A percentile compares a stretch with the other conserved stretches of the same genome.
Conservation (phyloP, 2,113 vertebrate genomes). For the Chamaea fasciata region DNA sequence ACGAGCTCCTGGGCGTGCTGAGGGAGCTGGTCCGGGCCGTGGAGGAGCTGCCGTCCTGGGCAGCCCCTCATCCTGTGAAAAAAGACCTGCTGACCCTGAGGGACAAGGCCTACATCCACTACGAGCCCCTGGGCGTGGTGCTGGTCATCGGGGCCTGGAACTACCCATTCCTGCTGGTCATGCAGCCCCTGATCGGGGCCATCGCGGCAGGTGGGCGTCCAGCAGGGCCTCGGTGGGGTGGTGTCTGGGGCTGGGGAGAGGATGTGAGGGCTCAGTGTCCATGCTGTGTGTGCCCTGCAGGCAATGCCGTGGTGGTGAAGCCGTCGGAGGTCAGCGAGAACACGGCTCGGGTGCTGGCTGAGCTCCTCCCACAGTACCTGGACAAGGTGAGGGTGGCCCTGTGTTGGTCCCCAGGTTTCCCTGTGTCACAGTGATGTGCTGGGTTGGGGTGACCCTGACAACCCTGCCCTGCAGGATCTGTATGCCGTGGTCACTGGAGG, state of each 20-base stretch:
- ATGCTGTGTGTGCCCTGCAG: neutral
- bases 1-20: neutral
- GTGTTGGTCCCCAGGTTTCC: neutral
- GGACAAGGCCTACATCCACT: neutral
- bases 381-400: neutral
- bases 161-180: neutral
- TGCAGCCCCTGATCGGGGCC: neutral
- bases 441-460: neutral
- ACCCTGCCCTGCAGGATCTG: neutral
- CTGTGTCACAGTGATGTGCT: neutral
- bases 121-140: neutral
- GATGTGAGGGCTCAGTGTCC: neutral
- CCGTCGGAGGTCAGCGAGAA: neutral
- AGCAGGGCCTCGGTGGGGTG: neutral
- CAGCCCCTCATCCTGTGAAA: neutral
- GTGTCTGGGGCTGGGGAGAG: neutral
- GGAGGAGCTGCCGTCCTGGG: neutral
- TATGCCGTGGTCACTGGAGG: slow-evolving; percentile 66
- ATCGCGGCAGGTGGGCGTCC: neutral
- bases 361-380: neutral
- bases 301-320: neutral
- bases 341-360: neutral
- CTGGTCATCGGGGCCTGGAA: neutral
- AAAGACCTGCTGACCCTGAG: neutral
- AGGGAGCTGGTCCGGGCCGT: neutral